phyloP scores from a whole-genome alignment of 2,113 vertebrate genomes.

The Coreoperca whiteheadi region DNA sequence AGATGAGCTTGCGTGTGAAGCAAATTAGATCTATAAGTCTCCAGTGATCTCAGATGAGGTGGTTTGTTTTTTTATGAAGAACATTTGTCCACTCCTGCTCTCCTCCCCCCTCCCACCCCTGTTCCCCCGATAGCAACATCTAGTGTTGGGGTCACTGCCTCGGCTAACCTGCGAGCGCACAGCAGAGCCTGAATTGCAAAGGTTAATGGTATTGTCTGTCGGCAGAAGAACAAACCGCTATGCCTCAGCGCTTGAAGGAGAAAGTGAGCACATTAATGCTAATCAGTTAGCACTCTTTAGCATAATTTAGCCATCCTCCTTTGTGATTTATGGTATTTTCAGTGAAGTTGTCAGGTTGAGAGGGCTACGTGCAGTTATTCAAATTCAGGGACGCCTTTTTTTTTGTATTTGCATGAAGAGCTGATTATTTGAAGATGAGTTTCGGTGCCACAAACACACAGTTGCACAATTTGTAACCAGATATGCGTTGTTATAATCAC shows the following conservation, averaged over 20 bases:
- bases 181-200: constrained; percentile 94
- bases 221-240: constrained; percentile 85
- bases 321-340: constrained; percentile 78
- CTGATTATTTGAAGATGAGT: constrained; percentile 39
- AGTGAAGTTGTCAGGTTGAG: constrained; percentile 66
- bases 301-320: constrained; percentile 82
- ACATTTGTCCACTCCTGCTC: constrained; percentile 61
- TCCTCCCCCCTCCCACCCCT: constrained; percentile 44
- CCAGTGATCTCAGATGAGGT: constrained; percentile 85
- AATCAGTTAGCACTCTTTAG: constrained; percentile 83
- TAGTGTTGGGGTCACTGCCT: constrained; percentile 94
- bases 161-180: constrained; percentile 87
- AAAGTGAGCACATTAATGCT: constrained; percentile 84
- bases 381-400: constrained; percentile 61
- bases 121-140: constrained; percentile 92
- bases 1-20: constrained; percentile 88
- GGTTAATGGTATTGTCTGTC: constrained; percentile 99
- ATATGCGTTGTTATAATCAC: not conserved
- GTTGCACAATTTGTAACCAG: not conserved
- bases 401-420: constrained; percentile 34
- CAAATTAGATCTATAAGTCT: constrained; percentile 94
- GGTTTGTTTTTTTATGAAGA: constrained; percentile 81
- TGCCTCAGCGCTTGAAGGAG: constrained; percentile 80
- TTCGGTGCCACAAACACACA: constrained; percentile 12
- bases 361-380: constrained; percentile 69